Conservation (phyloP, 2,113 vertebrate species). For the Poecile atricapillus region DNA sequence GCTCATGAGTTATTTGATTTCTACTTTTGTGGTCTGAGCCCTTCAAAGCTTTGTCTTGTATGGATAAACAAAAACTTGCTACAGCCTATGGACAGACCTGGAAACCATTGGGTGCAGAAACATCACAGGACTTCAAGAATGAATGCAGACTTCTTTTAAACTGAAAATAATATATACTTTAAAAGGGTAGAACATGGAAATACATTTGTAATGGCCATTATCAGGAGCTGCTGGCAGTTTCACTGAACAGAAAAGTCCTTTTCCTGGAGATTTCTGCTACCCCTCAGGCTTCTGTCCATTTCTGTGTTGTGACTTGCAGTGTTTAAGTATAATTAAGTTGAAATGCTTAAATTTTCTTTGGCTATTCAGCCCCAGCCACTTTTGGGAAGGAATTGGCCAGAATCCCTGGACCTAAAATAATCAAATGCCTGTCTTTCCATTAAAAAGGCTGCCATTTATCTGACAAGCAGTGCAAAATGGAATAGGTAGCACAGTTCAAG, state of each 20-base stretch:
- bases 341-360: slow-evolving; percentile 37
- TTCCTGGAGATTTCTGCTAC: background rate
- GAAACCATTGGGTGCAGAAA: background rate
- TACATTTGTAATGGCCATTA: background rate
- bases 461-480: background rate
- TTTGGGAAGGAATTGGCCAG: slow-evolving; percentile 35
- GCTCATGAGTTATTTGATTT: background rate
- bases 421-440: background rate
- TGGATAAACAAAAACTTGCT: background rate
- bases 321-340: slow-evolving; percentile 39
- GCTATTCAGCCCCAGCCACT: slow-evolving; percentile 6
- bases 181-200: background rate
- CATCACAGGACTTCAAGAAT: background rate
- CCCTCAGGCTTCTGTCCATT: background rate
- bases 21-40: background rate
- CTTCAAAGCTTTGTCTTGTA: background rate
- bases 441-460: slow-evolving; percentile 26
- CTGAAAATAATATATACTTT: background rate
- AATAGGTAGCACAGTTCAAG: background rate
- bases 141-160: background rate
- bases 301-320: background rate
- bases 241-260: background rate
- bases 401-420: slow-evolving; percentile 30
- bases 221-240: background rate
- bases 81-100: background rate